These are phyloP conservation scores for Dendrocincla tyrannina DNA, from an alignment of 2,797 vertebrate species.

Conservation along the genomic window DNA sequence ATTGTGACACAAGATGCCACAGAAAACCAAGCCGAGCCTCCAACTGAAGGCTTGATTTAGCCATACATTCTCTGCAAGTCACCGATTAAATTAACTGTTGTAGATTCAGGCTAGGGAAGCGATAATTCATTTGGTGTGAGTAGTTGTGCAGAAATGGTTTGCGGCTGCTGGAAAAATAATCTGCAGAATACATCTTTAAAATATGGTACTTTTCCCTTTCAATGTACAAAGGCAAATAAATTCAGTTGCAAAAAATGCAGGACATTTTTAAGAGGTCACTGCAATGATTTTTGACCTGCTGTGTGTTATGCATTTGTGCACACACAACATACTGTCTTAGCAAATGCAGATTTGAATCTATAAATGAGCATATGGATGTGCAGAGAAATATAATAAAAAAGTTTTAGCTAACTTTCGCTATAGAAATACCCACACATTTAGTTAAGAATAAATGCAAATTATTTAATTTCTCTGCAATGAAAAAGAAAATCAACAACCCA, in stretches of 20 bases:
- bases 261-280: neutral
- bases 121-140: slow-evolving; percentile 2
- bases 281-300: neutral
- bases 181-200: neutral
- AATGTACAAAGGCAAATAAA: neutral
- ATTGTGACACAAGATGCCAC: slow-evolving; percentile 56
- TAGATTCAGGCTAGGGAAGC: slow-evolving; percentile 3
- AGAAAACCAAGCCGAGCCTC: slow-evolving; percentile 41
- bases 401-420: neutral
- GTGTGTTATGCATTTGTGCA: neutral
- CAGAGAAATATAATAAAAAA: neutral
- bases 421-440: neutral
- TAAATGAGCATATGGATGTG: neutral
- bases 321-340: fast-evolving
- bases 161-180: neutral
- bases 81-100: slow-evolving; percentile 48
- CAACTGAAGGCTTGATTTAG: slow-evolving; percentile 49
- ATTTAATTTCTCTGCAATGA: neutral
- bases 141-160: neutral
- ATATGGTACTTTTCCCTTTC: neutral
- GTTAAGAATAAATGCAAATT: neutral
- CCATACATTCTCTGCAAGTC: slow-evolving; percentile 39
- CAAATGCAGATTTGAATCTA: neutral
- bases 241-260: neutral
- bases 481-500: neutral